Evolutionary conservation across 2,797 vertebrate genomes (phyloP).

Genomic region (Cyclopterus lumpus): DNA sequence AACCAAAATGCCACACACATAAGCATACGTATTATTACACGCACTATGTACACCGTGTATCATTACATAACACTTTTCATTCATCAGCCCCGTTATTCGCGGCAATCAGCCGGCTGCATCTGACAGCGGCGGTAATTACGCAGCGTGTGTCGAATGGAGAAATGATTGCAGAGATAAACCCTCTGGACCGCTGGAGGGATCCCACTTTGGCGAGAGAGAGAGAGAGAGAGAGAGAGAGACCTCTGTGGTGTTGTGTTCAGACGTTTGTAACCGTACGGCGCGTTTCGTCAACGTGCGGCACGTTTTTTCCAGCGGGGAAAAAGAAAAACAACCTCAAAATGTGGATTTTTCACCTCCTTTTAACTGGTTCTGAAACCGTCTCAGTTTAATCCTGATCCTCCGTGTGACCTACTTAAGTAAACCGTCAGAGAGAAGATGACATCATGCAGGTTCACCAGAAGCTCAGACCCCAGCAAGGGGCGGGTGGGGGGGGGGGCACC

Average conservation of each 20-base stretch:
- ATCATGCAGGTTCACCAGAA: too few species aligned
- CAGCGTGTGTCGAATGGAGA: constrained; percentile 4
- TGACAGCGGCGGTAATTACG: constrained; percentile 20
- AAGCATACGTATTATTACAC: background rate
- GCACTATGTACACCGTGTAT: background rate
- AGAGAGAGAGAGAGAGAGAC: too few species aligned
- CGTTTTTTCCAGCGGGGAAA: too few species aligned
- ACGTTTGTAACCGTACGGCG: constrained; percentile 7
- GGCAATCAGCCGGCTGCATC: background rate
- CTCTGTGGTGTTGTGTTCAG: constrained; percentile 22
- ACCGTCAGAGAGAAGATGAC: too few species aligned
- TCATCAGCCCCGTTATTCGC: constrained; percentile 15
- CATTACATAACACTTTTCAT: constrained; percentile 11
- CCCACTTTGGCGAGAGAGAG: background rate
- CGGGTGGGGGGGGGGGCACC: too few species aligned
- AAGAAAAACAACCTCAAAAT: too few species aligned
- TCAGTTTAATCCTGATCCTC: too few species aligned
- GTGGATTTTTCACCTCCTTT: too few species aligned
- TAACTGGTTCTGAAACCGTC: too few species aligned
- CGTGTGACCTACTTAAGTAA: too few species aligned
- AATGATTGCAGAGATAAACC: constrained; percentile 4
- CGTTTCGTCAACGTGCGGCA: constrained; percentile 17
- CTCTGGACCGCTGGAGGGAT: background rate
- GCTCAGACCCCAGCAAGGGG: too few species aligned
- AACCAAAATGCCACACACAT: background rate